These are phyloP conservation scores for Nasonia oneida DNA, from an alignment of 2,888 invertebrate genomes.

Conservation along the genomic window DNA sequence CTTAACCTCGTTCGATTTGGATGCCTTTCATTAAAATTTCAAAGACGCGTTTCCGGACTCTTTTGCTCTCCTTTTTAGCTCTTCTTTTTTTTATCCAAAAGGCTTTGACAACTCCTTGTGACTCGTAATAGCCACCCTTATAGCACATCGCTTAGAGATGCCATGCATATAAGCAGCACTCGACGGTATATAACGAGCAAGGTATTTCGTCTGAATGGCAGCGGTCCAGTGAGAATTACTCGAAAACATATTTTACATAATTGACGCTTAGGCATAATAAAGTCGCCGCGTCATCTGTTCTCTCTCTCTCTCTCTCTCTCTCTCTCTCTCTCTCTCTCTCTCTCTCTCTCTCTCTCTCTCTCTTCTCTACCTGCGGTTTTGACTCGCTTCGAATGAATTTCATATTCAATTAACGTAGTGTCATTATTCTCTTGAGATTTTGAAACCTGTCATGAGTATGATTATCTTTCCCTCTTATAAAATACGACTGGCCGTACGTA, in stretches of 20 bases:
- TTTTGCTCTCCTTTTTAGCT: conserved; percentile 41
- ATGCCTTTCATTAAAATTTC: conserved; percentile 61
- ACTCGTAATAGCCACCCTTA: conserved; percentile 48
- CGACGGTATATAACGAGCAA: conserved; percentile 24
- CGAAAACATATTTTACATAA: conserved; percentile 48
- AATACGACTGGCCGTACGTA: not conserved
- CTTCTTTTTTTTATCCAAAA: conserved; percentile 50
- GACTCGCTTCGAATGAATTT: not conserved
- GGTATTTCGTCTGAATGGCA: conserved; percentile 35
- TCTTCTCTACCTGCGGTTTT: not conserved
- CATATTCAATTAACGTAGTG: not conserved
- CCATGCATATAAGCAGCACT: conserved; percentile 44
- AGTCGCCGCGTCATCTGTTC: conserved; percentile 23
- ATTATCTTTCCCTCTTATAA: not conserved
- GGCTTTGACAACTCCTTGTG: conserved; percentile 47
- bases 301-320: too few relatives aligned
- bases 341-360: too few relatives aligned
- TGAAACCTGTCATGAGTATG: not conserved
- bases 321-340: too few relatives aligned
- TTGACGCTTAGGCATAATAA: conserved; percentile 42
- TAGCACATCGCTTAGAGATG: conserved; percentile 38
- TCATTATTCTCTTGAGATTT: conserved; percentile 4
- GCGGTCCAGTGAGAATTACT: conserved; percentile 29
- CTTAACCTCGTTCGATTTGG: conserved; percentile 60
- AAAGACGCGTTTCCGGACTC: conserved; percentile 49